Conservation (phyloP, 2,113 vertebrate genomes). For the Lanius ludovicianus region DNA sequence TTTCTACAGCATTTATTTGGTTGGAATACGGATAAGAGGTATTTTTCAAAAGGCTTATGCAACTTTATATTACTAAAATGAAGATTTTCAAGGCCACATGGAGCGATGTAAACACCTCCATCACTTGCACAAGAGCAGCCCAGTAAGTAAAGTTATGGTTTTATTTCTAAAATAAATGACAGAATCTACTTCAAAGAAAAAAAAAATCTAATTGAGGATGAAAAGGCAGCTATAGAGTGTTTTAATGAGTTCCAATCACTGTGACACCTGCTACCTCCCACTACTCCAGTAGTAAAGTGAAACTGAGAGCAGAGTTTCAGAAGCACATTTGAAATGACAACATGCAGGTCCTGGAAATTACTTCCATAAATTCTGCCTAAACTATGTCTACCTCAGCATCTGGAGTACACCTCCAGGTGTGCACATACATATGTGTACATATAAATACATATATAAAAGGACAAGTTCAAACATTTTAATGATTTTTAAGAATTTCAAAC, state of each 20-base stretch:
- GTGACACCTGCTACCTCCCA: neutral
- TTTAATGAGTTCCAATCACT: neutral
- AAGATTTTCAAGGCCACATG: neutral
- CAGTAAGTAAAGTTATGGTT: neutral
- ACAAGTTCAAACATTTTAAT: neutral
- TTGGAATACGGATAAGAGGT: neutral
- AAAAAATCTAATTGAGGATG: neutral
- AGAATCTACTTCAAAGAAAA: neutral
- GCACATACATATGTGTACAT: rapidly evolving
- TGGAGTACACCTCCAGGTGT: neutral
- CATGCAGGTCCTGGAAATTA: neutral
- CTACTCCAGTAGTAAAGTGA: neutral
- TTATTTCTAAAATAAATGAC: neutral
- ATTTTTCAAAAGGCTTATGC: neutral
- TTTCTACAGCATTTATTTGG: neutral
- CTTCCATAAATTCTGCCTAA: neutral
- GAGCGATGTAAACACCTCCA: neutral
- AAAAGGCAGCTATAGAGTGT: neutral
- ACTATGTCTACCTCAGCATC: neutral
- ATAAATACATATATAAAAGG: neutral
- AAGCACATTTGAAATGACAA: neutral
- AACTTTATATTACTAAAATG: neutral
- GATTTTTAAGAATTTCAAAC: neutral
- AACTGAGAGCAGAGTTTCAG: neutral
- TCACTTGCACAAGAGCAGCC: neutral